Conservation (phyloP, 1,140 invertebrate genomes). For the Geopemphigus sp. region DNA sequence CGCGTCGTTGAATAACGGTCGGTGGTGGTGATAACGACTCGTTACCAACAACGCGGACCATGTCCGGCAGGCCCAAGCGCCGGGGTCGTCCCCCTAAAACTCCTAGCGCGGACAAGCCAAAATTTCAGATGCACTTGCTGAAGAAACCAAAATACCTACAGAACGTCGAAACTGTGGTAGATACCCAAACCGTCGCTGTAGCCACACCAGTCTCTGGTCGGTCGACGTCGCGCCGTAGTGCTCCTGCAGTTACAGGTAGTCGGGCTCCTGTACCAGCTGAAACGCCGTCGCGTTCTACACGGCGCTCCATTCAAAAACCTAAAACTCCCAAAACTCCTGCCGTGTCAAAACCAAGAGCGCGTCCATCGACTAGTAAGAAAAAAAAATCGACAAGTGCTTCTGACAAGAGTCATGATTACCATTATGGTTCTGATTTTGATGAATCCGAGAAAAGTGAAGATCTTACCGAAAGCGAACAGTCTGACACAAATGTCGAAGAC, state of each 20-base stretch:
- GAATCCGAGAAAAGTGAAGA: slow-evolving; percentile 76
- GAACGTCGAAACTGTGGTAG: slow-evolving; percentile 60
- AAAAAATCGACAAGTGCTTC: slow-evolving; percentile 58
- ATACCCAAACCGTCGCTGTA: slow-evolving; percentile 66
- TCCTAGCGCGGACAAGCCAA: slow-evolving; percentile 70
- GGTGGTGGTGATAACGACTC: slow-evolving; percentile 58
- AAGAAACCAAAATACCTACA: slow-evolving; percentile 89
- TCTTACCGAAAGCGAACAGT: slow-evolving; percentile 65
- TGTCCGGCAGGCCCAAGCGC: slow-evolving; percentile 82
- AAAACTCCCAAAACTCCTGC: slow-evolving; percentile 55
- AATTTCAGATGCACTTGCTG: slow-evolving; percentile 80
- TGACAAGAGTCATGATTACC: slow-evolving; percentile 82
- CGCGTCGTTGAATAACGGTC: slow-evolving; percentile 58
- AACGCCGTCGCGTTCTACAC: slow-evolving; percentile 63
- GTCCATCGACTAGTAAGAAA: slow-evolving; percentile 56
- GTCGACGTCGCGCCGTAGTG: slow-evolving; percentile 10
- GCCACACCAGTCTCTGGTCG: slow-evolving; percentile 55
- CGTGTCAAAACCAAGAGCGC: slow-evolving; percentile 55
- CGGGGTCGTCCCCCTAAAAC: slow-evolving; percentile 85
- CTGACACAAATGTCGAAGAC: slow-evolving; percentile 66
- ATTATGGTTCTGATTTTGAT: slow-evolving; percentile 85
- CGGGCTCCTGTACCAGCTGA: slow-evolving; percentile 58
- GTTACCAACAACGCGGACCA: slow-evolving; percentile 59
- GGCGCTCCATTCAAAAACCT: slow-evolving; percentile 54
- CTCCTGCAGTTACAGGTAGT: slow-evolving; percentile 59